These are phyloP conservation scores for Porites australiensis DNA, from an alignment of 64 coral and sea anemone genomes.

Conservation along the genomic window DNA sequence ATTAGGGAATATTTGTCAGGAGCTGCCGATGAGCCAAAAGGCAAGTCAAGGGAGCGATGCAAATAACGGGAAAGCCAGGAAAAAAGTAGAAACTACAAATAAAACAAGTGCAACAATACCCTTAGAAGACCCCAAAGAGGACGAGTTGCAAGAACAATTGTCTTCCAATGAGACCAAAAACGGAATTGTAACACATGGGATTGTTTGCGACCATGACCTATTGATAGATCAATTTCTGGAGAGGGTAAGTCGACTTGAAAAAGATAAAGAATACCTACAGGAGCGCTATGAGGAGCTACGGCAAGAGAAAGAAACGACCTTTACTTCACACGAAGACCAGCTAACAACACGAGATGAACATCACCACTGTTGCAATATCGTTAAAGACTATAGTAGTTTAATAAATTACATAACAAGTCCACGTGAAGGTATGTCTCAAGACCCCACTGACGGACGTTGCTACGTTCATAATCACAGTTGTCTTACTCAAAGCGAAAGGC, in stretches of 20 bases:
- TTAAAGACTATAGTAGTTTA: slow-evolving; percentile 32
- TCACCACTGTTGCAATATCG: background rate
- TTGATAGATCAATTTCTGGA: slow-evolving; percentile 72
- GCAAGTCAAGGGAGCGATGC: background rate
- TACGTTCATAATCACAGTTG: slow-evolving; percentile 18
- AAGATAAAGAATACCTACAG: slow-evolving; percentile 82
- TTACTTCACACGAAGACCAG: background rate
- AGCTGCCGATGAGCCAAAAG: background rate
- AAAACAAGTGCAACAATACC: background rate
- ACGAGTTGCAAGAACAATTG: background rate
- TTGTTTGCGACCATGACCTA: slow-evolving; percentile 52
- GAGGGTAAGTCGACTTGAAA: slow-evolving; percentile 74
- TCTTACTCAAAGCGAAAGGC: slow-evolving; percentile 36
- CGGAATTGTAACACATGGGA: slow-evolving; percentile 27
- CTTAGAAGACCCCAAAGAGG: background rate
- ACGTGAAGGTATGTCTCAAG: background rate
- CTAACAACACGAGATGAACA: background rate
- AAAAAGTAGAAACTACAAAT: background rate
- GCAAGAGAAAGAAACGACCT: background rate
- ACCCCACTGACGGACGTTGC: background rate
- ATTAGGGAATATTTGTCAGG: background rate
- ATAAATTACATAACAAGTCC: slow-evolving; percentile 17
- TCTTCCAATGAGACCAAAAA: too few relatives aligned
- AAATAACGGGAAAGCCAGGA: background rate
- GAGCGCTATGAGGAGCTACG: slow-evolving; percentile 49